Evolutionary conservation across 2,797 vertebrate genomes (phyloP).

Genomic region (Eulemur coronatus): DNA sequence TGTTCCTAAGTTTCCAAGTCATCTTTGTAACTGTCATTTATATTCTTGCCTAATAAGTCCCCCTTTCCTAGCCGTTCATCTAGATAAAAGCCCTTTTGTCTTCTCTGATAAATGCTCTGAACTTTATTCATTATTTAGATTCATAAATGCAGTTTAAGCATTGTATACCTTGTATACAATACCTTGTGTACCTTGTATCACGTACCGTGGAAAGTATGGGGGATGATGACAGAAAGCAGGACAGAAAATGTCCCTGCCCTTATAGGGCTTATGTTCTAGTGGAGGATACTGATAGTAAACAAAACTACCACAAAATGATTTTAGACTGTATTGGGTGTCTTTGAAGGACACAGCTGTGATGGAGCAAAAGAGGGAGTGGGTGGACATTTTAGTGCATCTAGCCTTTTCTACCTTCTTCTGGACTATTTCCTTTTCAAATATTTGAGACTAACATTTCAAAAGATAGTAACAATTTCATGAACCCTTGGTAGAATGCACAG

Average conservation of each 20-base stretch:
- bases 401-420: neutral
- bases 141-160: neutral
- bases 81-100: neutral
- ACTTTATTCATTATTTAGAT: neutral
- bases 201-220: neutral
- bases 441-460: neutral
- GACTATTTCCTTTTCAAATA: neutral
- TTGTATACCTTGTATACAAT: neutral
- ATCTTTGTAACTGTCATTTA: neutral
- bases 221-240: neutral
- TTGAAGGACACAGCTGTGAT: neutral
- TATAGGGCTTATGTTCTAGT: neutral
- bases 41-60: neutral
- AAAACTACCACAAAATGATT: neutral
- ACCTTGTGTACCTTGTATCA: neutral
- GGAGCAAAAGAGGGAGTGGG: accelerated
- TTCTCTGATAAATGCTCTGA: neutral
- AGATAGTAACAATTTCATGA: neutral
- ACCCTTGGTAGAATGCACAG: neutral
- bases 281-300: neutral
- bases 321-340: neutral
- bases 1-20: neutral
- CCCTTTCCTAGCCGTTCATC: neutral
- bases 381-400: neutral
- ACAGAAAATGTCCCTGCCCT: neutral